These are phyloP conservation scores for Balaeniceps rex DNA, from an alignment of 2,113 vertebrate species.

Conservation along the genomic window DNA sequence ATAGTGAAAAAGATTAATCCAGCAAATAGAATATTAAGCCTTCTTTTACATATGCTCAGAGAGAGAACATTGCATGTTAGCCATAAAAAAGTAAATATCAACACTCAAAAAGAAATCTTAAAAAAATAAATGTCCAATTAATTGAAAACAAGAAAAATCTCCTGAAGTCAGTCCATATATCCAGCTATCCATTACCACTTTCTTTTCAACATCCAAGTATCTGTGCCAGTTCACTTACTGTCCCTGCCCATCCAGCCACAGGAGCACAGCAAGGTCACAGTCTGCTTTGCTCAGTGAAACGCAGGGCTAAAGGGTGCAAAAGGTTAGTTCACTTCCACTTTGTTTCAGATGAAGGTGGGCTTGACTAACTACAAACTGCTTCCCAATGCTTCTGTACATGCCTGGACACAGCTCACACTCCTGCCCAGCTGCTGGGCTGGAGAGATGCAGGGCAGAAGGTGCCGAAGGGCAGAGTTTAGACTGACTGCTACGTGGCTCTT, in stretches of 20 bases:
- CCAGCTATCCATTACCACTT: background rate
- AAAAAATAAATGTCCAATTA: background rate
- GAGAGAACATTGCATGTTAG: background rate
- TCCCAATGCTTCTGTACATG: background rate
- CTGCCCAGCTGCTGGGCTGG: background rate
- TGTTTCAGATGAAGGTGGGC: background rate
- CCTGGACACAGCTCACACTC: background rate
- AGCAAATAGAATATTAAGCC: background rate
- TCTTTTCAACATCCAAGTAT: background rate
- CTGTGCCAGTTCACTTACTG: background rate
- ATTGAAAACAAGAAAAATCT: background rate
- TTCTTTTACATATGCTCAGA: background rate
- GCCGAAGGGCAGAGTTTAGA: background rate
- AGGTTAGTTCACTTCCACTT: background rate
- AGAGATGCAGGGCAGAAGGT: background rate
- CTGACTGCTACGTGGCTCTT: background rate
- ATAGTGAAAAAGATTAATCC: background rate
- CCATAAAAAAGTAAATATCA: background rate
- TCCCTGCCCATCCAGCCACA: background rate
- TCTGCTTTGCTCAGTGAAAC: background rate
- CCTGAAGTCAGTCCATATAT: background rate
- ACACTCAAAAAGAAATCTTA: background rate
- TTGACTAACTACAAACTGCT: background rate
- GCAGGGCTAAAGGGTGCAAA: background rate
- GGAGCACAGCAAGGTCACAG: background rate